These are phyloP conservation scores for Colletes gigas DNA, from an alignment of 1,140 invertebrate genomes.

Conservation along the genomic window DNA sequence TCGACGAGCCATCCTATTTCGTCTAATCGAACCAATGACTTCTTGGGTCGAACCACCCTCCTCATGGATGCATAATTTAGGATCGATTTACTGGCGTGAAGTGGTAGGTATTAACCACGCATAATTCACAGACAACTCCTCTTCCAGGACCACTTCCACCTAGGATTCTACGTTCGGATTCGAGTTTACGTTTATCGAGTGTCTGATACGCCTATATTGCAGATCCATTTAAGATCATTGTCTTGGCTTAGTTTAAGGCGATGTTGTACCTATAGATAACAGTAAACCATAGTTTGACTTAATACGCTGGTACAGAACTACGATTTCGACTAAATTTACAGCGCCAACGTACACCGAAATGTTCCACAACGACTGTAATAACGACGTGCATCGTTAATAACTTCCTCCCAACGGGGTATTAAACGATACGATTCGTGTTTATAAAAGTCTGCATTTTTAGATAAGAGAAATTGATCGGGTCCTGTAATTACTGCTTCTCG, in stretches of 20 bases:
- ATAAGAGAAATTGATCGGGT: too few relatives aligned
- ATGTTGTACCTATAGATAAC: neutral
- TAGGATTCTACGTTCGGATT: constrained; percentile 43
- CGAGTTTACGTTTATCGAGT: constrained; percentile 36
- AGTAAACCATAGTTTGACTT: neutral
- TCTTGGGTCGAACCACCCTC: constrained; percentile 41
- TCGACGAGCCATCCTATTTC: constrained; percentile 68
- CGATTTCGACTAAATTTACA: neutral
- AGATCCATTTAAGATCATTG: constrained; percentile 31
- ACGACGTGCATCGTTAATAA: too few relatives aligned
- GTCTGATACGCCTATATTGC: constrained; percentile 1
- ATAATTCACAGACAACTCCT: constrained; percentile 68
- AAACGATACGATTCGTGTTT: too few relatives aligned
- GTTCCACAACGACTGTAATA: too few relatives aligned
- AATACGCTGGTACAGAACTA: neutral
- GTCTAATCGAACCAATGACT: constrained; percentile 67
- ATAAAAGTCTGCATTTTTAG: too few relatives aligned
- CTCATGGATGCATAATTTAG: constrained; percentile 57
- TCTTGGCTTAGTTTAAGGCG: constrained; percentile 18
- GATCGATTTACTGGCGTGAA: constrained; percentile 65
- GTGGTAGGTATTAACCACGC: constrained; percentile 65
- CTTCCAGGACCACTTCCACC: constrained; percentile 60
- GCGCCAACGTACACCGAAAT: neutral
- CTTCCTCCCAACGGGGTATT: too few relatives aligned
- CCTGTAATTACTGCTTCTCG: too few relatives aligned